These are phyloP conservation scores for Tanytarsus gracilentus DNA, from an alignment of 2,888 invertebrate species.

Conservation along the genomic window DNA sequence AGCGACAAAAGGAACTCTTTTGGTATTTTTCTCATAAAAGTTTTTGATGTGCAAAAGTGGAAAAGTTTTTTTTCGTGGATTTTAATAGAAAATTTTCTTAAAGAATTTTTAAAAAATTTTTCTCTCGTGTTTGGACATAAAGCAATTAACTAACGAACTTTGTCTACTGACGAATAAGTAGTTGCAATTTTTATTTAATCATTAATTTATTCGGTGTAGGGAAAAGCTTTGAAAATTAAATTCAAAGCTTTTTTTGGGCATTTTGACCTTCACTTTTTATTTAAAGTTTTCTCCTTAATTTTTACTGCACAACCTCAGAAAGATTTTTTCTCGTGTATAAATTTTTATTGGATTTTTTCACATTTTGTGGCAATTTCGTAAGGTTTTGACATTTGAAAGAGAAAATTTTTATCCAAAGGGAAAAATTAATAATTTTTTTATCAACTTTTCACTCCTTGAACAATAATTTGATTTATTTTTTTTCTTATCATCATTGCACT, in stretches of 20 bases:
- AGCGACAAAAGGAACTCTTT: no score
- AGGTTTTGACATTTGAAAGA: background rate
- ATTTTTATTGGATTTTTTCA: constrained; percentile 11
- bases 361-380: no score
- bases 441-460: no score
- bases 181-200: no score
- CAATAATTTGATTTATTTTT: background rate
- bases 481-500: background rate
- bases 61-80: no score
- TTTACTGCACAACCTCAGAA: constrained; percentile 23
- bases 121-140: no score
- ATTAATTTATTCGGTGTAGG: no score
- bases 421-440: background rate
- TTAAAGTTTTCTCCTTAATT: background rate
- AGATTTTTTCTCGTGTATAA: background rate
- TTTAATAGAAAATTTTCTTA: no score
- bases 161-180: no score
- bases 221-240: constrained; percentile 6
- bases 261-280: constrained; percentile 3
- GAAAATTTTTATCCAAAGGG: background rate
- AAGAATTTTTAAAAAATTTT: no score
- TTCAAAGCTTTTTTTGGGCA: constrained; percentile 4
- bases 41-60: no score
- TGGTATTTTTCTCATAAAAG: background rate
- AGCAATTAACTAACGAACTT: no score